A percentile compares a stretch with the other conserved stretches of the same genome.
These are phyloP conservation scores for Cuniculus paca DNA, from an alignment of 2,797 vertebrate genomes.

Conservation along the genomic window DNA sequence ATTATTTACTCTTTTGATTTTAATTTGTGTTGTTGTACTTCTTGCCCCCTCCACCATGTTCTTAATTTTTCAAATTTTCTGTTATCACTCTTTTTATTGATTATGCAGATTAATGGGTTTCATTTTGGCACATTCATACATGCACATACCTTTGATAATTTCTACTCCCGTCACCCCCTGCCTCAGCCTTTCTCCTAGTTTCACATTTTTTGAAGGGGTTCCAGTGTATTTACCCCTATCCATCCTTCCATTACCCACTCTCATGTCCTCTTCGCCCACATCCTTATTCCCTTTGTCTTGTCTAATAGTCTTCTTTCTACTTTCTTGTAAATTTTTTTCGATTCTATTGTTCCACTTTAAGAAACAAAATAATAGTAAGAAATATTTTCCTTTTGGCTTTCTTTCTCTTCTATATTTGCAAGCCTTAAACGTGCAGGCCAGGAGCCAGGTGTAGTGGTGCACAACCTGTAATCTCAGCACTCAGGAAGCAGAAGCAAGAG, in stretches of 20 bases:
- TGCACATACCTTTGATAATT: background rate
- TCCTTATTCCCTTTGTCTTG: background rate
- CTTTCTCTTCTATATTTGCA: constrained; percentile 33
- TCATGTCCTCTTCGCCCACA: background rate
- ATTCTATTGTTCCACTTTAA: constrained; percentile 48
- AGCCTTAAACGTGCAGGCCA: background rate
- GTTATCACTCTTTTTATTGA: background rate
- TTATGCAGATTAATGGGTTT: background rate
- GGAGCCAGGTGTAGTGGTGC: background rate
- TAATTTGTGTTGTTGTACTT: constrained; percentile 27
- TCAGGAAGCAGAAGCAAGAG: background rate
- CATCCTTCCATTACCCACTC: background rate
- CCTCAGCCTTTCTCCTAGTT: background rate
- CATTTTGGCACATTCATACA: background rate
- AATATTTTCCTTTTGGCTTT: background rate
- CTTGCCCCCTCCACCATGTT: background rate
- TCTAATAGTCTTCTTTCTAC: background rate
- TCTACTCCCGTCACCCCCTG: background rate
- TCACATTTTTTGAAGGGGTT: background rate
- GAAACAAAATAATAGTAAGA: background rate
- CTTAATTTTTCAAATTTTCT: background rate
- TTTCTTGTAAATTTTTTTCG: background rate
- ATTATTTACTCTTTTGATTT: constrained; percentile 28
- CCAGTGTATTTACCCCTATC: background rate
- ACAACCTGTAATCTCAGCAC: background rate